Evolutionary conservation across 2,797 vertebrate genomes (phyloP), one percentile per base, ranked within the genome.

Genomic region (Spinibarbus caldwelli): DNA sequence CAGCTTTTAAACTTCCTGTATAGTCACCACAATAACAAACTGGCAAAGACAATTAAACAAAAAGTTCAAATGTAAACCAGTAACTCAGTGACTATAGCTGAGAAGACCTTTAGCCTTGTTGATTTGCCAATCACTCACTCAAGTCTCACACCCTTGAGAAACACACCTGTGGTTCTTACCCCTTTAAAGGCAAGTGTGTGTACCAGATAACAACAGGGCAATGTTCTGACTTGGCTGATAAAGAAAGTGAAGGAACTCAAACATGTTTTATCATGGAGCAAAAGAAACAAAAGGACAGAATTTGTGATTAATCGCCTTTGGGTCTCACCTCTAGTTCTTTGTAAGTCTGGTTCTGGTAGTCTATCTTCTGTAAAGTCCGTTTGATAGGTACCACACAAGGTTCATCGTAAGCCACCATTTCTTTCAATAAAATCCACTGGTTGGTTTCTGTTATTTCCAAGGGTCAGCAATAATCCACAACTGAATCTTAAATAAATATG

Each of bases 391-490:
- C 95, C 91, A 98, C 93, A 92, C 96, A 97, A 86, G 96, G 92
- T 93, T 98, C 98, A 93, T 99, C 97, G 96, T 97, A 97, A 87
- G 97, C 96, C 95, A 98, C 97, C 98, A 99, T 99, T 93, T 94
- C 95, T 94, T 95, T 95, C 76, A 91, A 75, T 92, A 93, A 93
- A 93, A 91, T 94, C 93, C 93, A 90, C 90, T 85, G 85, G 88
- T 91, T 72, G 47, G 36, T 80, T 67, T 88, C 85, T 78, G 87
- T 72, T 85, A 87, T 85, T 93, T 88, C 93, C 92, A 88, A 89
- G 36, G 80, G 64, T 87, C 82, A 54, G 83, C 70, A 31, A 90
- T 86, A 80, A 43, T 66, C 78, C 43, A 88, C 54, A 23, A 81
- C 83, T 57, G 41, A 80, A 21, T 34, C 85, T 81, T 38, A 84